These are phyloP conservation scores for Neoascia interrupta DNA, from an alignment of 2,888 invertebrate species.

Conservation along the genomic window DNA sequence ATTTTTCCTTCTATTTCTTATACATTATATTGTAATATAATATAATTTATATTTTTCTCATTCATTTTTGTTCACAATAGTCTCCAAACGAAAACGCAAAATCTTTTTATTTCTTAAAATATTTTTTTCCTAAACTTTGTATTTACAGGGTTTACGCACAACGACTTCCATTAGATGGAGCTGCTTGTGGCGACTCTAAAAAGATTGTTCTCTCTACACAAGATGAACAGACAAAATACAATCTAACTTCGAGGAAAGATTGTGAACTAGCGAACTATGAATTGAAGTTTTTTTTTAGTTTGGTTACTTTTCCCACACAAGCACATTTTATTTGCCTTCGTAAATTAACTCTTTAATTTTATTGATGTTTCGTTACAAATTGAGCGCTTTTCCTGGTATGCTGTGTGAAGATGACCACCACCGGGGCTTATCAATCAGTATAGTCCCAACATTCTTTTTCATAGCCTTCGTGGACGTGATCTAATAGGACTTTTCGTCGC, in stretches of 20 bases:
- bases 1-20: slow-evolving; percentile 29
- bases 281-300: slow-evolving; percentile 19
- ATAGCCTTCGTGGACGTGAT: slow-evolving; percentile 99
- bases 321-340: slow-evolving; percentile 12
- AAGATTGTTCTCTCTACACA: slow-evolving; percentile 59
- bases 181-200: slow-evolving; percentile 32
- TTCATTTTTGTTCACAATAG: slow-evolving; percentile 35
- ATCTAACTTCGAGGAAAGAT: slow-evolving; percentile 42
- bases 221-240: slow-evolving; percentile 55
- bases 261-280: slow-evolving; percentile 40
- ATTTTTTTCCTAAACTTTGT: slow-evolving; percentile 53
- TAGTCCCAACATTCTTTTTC: slow-evolving; percentile 99
- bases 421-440: slow-evolving; percentile 84
- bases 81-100: slow-evolving; percentile 43
- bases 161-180: slow-evolving; percentile 41
- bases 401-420: slow-evolving; percentile 11
- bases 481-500: slow-evolving; percentile 95
- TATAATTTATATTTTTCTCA: slow-evolving; percentile 31
- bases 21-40: slow-evolving; percentile 26
- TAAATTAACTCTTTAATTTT: slow-evolving; percentile 15
- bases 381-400: no score
- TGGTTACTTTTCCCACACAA: slow-evolving; percentile 27
- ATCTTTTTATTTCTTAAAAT: not conserved
- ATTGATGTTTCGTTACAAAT: slow-evolving; percentile 8
- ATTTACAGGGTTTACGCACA: slow-evolving; percentile 58